Base-by-base conservation (phyloP, 2,113 vertebrate genomes). In the Cepphus grylle region DNA sequence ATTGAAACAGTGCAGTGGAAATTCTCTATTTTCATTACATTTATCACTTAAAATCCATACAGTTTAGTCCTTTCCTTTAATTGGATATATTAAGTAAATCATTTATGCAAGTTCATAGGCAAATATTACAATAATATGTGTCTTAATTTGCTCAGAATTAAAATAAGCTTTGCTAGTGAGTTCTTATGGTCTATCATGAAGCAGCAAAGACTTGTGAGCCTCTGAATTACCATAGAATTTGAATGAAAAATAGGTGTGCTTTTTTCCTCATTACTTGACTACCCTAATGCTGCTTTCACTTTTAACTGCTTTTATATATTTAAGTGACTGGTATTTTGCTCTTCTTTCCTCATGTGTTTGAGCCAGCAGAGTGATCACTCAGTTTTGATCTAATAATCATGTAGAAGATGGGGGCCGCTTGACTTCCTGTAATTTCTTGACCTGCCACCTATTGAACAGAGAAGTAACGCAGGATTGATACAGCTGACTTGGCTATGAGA, bases 91-190 rank as follows among this genome's bases (percentile, higher is more conserved):
- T 72, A 80, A 76, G 27, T 79, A 72, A 90, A 93, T 76, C 3
- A 70, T 80, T 96, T 93, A 30, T 20, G 15, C 61, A 88, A 69
- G 62, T 80, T 66, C 20, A n/a, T 80, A 61, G 84, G 70, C 87
- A 95, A 91, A 94, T 84, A 79, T 85, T 94, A 25, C 29, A 84
- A 23, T 85, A 91, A 76, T 19, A 25, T 65, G 30, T 55, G 56
- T 55, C 73, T 76, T 80, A 76, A 95, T 96, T 95, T 91, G 58
- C 90, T 93, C 49, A 86, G 87, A 96, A 88, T 86, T 87, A 94
- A 87, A 91, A 80, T 90, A 88, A 77, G 40, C 27, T 77, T 92
- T 96, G 34, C 52, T 94, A 38, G 76, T 80, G 92, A 80, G 74
- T 76, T 96, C 78, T 72, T 90, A 40, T 3, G 18, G 42, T 63